Evolutionary conservation across 2,888 invertebrate species (phyloP).

Genomic region (Amphiduros pacificus): DNA sequence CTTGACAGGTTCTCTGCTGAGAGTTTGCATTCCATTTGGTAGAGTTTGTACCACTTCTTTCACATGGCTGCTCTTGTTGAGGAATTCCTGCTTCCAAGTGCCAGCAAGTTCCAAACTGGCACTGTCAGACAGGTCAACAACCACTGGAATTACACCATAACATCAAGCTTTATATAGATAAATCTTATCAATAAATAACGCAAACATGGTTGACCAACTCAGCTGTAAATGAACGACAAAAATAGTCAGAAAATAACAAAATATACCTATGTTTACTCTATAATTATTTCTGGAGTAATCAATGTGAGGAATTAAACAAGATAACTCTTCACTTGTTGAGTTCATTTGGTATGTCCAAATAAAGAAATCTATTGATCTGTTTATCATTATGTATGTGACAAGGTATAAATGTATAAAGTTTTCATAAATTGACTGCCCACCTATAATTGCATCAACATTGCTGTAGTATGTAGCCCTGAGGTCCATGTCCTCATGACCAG

Average conservation of each 20-base stretch:
- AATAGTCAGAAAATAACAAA: background rate
- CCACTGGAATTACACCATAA: no score
- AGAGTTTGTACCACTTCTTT: slow-evolving; percentile 4
- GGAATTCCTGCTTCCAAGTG: slow-evolving; percentile 44
- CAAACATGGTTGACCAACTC: background rate
- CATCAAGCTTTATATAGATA: no score
- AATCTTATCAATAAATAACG: no score
- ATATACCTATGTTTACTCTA: background rate
- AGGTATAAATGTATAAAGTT: background rate
- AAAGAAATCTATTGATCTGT: background rate
- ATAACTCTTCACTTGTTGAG: background rate
- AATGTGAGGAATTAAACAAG: background rate
- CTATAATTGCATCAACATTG: slow-evolving; percentile 51
- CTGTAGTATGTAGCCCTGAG: slow-evolving; percentile 47
- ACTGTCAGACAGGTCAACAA: slow-evolving; percentile 45
- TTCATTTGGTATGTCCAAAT: background rate
- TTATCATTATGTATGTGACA: background rate
- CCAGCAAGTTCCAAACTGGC: slow-evolving; percentile 44
- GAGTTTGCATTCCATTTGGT: slow-evolving; percentile 22
- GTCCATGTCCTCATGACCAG: slow-evolving; percentile 50
- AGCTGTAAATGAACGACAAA: background rate
- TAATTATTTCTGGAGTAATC: background rate
- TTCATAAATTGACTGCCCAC: slow-evolving; percentile 25
- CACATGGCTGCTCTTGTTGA: slow-evolving; percentile 37
- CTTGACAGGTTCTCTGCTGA: slow-evolving; percentile 27